These are phyloP conservation scores for Drosophila azteca DNA, from an alignment of 1,140 invertebrate genomes.

Conservation along the genomic window DNA sequence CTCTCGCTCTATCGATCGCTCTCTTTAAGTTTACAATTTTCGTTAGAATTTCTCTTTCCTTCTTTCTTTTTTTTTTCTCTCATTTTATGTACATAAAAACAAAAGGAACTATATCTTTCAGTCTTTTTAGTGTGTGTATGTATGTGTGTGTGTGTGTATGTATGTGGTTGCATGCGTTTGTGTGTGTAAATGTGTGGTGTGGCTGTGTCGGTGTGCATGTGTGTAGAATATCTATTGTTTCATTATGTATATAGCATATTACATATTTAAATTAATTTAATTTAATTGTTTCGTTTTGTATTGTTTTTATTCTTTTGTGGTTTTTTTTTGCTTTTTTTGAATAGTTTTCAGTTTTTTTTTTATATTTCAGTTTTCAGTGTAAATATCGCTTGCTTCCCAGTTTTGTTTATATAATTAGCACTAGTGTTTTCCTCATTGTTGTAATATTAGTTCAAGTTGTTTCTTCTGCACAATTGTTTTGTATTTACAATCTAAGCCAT, in stretches of 20 bases:
- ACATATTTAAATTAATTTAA: slow-evolving; percentile 51
- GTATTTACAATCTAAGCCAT: slow-evolving; percentile 32
- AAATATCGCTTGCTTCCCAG: slow-evolving; percentile 65
- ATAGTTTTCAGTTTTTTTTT: slow-evolving; percentile 29
- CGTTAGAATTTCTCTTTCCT: slow-evolving; percentile 58
- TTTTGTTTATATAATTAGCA: slow-evolving; percentile 58
- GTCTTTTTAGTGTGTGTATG: slow-evolving; percentile 83
- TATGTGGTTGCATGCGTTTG: slow-evolving; percentile 30
- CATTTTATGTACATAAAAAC: slow-evolving; percentile 83
- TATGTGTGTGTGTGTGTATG: slow-evolving; percentile 40
- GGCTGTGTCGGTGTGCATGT: slow-evolving; percentile 38
- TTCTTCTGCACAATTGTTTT: slow-evolving; percentile 13
- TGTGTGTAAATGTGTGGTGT: slow-evolving; percentile 33
- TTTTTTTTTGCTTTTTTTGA: slow-evolving; percentile 18
- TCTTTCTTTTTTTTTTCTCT: slow-evolving; percentile 43
- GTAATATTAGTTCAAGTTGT: slow-evolving; percentile 43
- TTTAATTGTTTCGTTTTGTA: slow-evolving; percentile 39
- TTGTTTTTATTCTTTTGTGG: slow-evolving; percentile 33
- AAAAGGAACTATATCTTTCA: slow-evolving; percentile 84
- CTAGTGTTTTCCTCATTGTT: slow-evolving; percentile 35
- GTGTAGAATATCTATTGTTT: slow-evolving; percentile 71
- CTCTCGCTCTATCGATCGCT: slow-evolving; percentile 17
- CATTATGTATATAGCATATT: slow-evolving; percentile 48
- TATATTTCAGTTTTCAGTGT: slow-evolving; percentile 51
- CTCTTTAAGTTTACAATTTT: slow-evolving; percentile 71